Percentiles rank a stretch among this genome's conserved stretches.
These are phyloP conservation scores for Natrix natrix DNA, from an alignment of 2,797 vertebrate genomes.

Conservation along the genomic window DNA sequence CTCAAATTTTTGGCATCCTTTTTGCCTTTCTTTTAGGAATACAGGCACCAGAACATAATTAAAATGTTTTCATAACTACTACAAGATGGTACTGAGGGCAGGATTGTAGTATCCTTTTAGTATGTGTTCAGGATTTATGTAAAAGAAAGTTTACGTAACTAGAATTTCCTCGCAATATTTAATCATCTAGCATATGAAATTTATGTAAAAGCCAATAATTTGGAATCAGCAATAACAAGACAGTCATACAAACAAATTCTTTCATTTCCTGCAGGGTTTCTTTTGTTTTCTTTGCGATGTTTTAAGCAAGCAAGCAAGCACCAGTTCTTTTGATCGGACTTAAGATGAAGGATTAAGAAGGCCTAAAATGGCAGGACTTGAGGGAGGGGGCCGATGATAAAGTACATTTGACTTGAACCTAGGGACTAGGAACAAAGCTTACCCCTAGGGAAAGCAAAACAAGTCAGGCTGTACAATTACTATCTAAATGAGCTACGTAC, in stretches of 20 bases:
- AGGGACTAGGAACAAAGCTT: neutral
- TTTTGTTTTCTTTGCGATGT: neutral
- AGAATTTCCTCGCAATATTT: neutral
- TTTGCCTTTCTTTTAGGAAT: neutral
- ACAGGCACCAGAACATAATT: neutral
- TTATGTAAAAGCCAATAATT: neutral
- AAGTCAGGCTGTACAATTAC: neutral
- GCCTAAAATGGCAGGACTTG: neutral
- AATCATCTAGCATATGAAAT: constrained; percentile 3
- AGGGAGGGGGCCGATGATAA: neutral
- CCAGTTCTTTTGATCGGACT: neutral
- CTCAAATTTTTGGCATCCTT: neutral
- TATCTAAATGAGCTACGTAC: neutral
- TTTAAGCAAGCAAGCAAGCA: neutral
- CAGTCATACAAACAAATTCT: neutral
- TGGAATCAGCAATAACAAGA: constrained; percentile 10
- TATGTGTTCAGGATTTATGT: neutral
- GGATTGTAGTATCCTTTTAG: neutral
- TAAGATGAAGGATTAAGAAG: neutral
- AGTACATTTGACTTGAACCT: neutral
- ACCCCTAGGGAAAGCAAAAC: neutral
- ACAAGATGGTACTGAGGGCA: neutral
- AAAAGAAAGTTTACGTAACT: constrained; percentile 6
- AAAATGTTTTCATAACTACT: constrained; percentile 16
- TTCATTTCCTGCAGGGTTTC: constrained; percentile 10